Percentiles rank a stretch among this genome's conserved stretches.
These are phyloP conservation scores for Anas georgica DNA, from an alignment of 2,797 vertebrate species.

Conservation along the genomic window DNA sequence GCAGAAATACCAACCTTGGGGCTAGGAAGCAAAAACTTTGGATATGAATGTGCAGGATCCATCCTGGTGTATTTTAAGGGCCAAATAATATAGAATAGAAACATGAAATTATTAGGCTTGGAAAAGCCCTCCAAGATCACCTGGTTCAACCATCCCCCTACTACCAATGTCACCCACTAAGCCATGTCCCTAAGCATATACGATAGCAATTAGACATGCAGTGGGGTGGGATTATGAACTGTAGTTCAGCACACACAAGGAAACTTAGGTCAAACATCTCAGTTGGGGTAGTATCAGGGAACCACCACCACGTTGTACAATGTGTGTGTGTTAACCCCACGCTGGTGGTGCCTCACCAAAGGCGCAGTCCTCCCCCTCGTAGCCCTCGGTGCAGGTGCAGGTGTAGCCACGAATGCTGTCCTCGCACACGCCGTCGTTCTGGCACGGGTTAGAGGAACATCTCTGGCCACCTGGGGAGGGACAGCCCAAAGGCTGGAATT, in stretches of 20 bases:
- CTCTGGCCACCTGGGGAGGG: constrained; percentile 77
- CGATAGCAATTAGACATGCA: background rate
- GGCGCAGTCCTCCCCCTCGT: constrained; percentile 81
- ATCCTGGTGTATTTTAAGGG: background rate
- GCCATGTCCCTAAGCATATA: background rate
- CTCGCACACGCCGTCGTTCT: constrained; percentile 81
- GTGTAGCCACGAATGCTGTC: constrained; percentile 81
- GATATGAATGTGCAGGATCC: background rate
- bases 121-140: too few species aligned
- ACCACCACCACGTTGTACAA: background rate
- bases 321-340: background rate
- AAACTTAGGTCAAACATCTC: background rate
- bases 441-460: constrained; percentile 85
- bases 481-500: background rate
- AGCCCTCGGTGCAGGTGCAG: constrained; percentile 80
- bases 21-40: background rate
- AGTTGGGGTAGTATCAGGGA: background rate
- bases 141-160: too few species aligned
- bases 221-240: background rate
- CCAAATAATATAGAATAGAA: background rate
- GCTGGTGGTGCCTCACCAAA: constrained; percentile 58
- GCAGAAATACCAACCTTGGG: constrained; percentile 6
- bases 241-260: background rate
- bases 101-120: too few species aligned
- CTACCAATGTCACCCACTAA: too few species aligned